A percentile compares a stretch with the other conserved stretches of the same genome.
phyloP scores from a whole-genome alignment of 53 echinoderm and acorn worm genomes.

The Echinometra lucunter region DNA sequence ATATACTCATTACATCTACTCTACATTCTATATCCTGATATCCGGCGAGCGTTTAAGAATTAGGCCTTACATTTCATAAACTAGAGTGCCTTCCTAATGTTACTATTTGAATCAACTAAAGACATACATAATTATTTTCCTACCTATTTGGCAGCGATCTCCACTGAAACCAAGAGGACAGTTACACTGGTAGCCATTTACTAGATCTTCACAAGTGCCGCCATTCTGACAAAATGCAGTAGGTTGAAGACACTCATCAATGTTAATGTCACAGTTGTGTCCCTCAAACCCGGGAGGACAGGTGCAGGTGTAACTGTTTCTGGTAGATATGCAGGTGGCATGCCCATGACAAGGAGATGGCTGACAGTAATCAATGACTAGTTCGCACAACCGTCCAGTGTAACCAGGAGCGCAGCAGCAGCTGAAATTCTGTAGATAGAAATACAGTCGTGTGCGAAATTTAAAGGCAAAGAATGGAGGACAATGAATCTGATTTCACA shows the following conservation, averaged over 20 bases:
- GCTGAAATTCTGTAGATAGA: constrained; percentile 71
- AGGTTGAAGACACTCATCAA: constrained; percentile 70
- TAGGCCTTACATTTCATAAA: no score
- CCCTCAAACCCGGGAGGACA: constrained; percentile 74
- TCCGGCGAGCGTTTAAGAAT: no score
- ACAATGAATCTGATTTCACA: no score
- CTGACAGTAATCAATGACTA: constrained; percentile 66
- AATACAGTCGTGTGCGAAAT: neutral
- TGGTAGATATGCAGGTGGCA: constrained; percentile 68
- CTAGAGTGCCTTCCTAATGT: no score
- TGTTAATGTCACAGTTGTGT: constrained; percentile 68
- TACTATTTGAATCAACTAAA: no score
- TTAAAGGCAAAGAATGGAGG: neutral
- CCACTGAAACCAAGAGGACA: constrained; percentile 73
- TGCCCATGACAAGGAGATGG: constrained; percentile 70
- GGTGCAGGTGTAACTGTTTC: constrained; percentile 61
- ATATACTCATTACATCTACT: no score
- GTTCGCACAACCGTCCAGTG: constrained; percentile 82
- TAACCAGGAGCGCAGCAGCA: constrained; percentile 81
- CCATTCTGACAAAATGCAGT: constrained; percentile 68
- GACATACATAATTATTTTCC: no score
- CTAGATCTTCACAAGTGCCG: constrained; percentile 71
- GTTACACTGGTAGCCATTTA: constrained; percentile 67
- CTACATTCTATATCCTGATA: no score
- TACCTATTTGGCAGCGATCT: constrained; percentile 73